phyloP scores from a whole-genome alignment of 1,140 invertebrate species.

The Polypedilum vanderplanki region DNA sequence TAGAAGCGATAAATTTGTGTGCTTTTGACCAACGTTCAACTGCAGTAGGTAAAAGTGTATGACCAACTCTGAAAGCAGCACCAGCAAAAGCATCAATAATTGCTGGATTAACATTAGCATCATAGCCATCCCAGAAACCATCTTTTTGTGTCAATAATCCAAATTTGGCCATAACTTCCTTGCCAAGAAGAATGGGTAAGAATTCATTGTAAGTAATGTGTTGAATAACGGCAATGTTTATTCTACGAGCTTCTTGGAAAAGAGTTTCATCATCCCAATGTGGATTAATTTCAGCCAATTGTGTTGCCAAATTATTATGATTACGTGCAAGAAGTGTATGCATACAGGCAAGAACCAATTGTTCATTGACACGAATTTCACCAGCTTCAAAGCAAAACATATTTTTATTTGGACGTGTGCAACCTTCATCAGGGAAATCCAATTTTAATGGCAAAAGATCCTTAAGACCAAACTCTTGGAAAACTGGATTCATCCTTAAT shows the following conservation, averaged over 20 bases:
- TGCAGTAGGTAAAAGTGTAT: constrained; percentile 78
- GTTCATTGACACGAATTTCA: constrained; percentile 91
- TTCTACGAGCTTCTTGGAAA: constrained; percentile 84
- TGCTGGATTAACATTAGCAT: constrained; percentile 73
- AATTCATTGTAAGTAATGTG: constrained; percentile 94
- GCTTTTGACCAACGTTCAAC: constrained; percentile 89
- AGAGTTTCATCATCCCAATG: constrained; percentile 93
- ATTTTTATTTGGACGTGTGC: constrained; percentile 74
- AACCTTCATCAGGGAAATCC: constrained; percentile 87
- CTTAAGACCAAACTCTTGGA: constrained; percentile 78
- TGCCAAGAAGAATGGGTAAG: constrained; percentile 85
- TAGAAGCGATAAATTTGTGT: constrained; percentile 87
- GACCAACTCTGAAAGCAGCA: constrained; percentile 84
- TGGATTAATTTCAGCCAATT: constrained; percentile 71
- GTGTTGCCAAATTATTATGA: constrained; percentile 78
- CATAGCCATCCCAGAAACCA: constrained; percentile 86
- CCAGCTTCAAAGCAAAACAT: constrained; percentile 90
- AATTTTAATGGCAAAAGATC: constrained; percentile 83
- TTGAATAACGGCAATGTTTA: constrained; percentile 84
- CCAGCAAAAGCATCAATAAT: constrained; percentile 81
- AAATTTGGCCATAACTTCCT: constrained; percentile 89
- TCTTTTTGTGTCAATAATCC: constrained; percentile 75
- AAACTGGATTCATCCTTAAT: constrained; percentile 80
- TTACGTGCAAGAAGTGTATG: constrained; percentile 83
- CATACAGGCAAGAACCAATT: constrained; percentile 82